Evolutionary conservation across 1,140 invertebrate species (phyloP).

Genomic region (Diabrotica undecimpunctata): DNA sequence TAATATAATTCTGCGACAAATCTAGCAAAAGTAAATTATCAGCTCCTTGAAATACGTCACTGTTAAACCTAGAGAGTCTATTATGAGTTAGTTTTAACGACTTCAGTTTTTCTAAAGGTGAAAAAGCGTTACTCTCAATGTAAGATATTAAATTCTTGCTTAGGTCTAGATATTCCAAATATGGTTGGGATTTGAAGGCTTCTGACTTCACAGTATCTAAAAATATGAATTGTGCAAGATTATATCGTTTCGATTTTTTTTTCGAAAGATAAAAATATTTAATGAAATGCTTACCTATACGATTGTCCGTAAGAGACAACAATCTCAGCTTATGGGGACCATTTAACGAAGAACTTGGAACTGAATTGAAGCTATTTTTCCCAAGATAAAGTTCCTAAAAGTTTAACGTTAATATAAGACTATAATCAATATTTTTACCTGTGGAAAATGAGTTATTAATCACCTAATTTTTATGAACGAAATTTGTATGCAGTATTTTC

Average conservation of each 20-base stretch:
- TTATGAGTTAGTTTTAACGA: slow-evolving; percentile 72
- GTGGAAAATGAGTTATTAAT: too few species aligned
- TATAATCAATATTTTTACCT: background rate
- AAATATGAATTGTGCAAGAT: slow-evolving; percentile 36
- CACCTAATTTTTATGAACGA: too few species aligned
- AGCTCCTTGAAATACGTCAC: slow-evolving; percentile 75
- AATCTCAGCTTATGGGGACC: slow-evolving; percentile 68
- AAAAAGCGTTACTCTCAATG: slow-evolving; percentile 71
- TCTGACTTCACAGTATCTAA: slow-evolving; percentile 61
- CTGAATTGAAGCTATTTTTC: slow-evolving; percentile 67
- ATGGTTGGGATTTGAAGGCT: slow-evolving; percentile 63
- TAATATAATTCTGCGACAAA: slow-evolving; percentile 80
- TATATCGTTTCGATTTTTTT: background rate
- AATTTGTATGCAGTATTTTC: too few species aligned
- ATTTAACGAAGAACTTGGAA: slow-evolving; percentile 76
- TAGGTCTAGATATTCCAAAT: slow-evolving; percentile 69
- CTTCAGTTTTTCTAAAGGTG: slow-evolving; percentile 61
- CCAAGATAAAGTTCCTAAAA: slow-evolving; percentile 75
- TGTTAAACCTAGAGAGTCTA: slow-evolving; percentile 71
- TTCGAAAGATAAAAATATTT: background rate
- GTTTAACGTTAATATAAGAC: slow-evolving; percentile 11
- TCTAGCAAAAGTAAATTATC: slow-evolving; percentile 72
- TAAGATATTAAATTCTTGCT: slow-evolving; percentile 69
- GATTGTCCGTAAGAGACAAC: slow-evolving; percentile 71
- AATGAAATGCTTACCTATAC: slow-evolving; percentile 63